Evolutionary conservation across 2,797 vertebrate genomes (phyloP), one percentile per base, ranked within the genome.

Genomic region (Halcyon leucocephala): DNA sequence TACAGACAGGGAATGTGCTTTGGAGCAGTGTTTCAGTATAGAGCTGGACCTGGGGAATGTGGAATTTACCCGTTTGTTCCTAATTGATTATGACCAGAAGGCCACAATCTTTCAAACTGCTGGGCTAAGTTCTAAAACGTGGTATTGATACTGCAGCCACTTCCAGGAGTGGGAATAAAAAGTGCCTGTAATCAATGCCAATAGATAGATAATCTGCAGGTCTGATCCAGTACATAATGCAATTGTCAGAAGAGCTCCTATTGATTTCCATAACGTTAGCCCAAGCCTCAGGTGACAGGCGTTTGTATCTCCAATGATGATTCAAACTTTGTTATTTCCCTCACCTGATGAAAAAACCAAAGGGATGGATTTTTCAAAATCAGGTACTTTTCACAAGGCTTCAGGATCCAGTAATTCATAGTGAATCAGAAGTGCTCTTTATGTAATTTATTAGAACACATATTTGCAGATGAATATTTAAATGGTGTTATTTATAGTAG

Each of bases 381-480:
- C 54, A 81, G 31, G 28, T 69, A 41, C 39, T 73, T 94, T 89
- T 81, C 33, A 28, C 4, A 51, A 29, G 44, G 14, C 20, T 74
- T 76, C 76, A 48, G 6, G 24, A 94, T 78, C 58, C 58, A 93
- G 57, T 83, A 92, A 87, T 54, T 89, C 62, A 18, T 48, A 90
- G 46, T 81, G 74, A 82, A 82, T 94, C 74, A 60, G 65, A 78
- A 80, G 13, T 28, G 46, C 8, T 57, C 72, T 74, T 87, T 67
- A 64, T 93, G 46, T 35, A 67, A 90, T 94, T 89, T 82, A 91
- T 93, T 94, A 81, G 46, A 88, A 67, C 51, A 37, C 48, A 60
- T 42, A 33, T 74, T 93, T 92, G 55, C 57, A 91, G 78, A 67
- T 90, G 49, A 91, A 82, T 93, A 85, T 90, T 92, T 93, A 83